These are phyloP conservation scores for Zaprionus bogoriensis DNA, from an alignment of 2,888 invertebrate species.

Conservation along the genomic window DNA sequence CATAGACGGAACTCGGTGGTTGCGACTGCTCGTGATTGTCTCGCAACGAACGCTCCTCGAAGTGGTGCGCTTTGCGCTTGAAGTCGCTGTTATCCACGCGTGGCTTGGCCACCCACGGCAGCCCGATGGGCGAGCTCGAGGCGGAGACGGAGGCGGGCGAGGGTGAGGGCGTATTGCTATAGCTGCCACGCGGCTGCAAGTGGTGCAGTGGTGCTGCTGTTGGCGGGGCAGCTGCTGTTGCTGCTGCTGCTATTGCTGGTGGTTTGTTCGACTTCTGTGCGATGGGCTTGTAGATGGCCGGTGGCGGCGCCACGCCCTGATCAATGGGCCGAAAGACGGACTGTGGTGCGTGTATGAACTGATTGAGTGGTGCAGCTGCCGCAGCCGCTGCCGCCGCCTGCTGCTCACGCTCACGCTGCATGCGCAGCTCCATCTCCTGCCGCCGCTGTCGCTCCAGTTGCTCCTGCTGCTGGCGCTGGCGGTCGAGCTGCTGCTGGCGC, in stretches of 20 bases:
- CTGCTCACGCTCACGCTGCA: conserved; percentile 48
- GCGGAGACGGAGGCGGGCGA: conserved; percentile 74
- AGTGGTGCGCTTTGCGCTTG: conserved; percentile 85
- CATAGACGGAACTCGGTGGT: conserved; percentile 7
- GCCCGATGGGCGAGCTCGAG: conserved; percentile 75
- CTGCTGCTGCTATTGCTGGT: too few relatives aligned
- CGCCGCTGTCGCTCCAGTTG: conserved; percentile 82
- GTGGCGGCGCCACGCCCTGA: conserved; percentile 61
- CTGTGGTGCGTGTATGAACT: conserved; percentile 90
- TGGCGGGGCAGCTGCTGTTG: not conserved
- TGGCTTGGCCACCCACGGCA: conserved; percentile 84
- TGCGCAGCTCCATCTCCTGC: conserved; percentile 51
- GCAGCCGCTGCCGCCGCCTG: conserved; percentile 14
- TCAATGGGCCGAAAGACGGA: conserved; percentile 88
- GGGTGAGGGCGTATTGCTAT: conserved; percentile 57
- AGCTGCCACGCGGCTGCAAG: conserved; percentile 33
- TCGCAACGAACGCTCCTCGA: conserved; percentile 83
- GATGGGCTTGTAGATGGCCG: conserved; percentile 76
- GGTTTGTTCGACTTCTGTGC: conserved; percentile 51
- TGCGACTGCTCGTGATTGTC: conserved; percentile 65
- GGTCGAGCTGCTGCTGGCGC: conserved; percentile 59
- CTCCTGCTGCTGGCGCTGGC: conserved; percentile 65
- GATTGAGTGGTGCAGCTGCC: conserved; percentile 84
- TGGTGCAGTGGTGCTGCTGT: conserved; percentile 44
- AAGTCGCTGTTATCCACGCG: conserved; percentile 84